Base-by-base conservation (phyloP, 37 sponge, comb jelly and placozoan species). In the Theonella swinhoei region DNA sequence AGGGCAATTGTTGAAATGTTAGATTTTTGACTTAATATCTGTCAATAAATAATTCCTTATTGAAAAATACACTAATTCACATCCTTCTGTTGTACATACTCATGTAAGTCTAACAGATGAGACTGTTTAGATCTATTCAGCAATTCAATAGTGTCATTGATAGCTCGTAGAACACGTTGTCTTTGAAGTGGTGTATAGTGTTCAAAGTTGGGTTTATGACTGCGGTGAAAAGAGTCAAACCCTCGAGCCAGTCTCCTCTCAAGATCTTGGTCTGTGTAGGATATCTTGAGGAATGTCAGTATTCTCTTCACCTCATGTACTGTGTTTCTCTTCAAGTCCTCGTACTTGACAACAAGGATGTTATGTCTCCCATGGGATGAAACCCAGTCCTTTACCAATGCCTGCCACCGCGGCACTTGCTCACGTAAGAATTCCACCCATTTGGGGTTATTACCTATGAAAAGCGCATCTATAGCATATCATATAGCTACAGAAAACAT, bases 281-380 rank as follows among this genome's bases (percentile, higher is more conserved):
- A 33, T n/a, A 83, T 14, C 42, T 79, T 14, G 17, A 90, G 65
- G 33, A 90, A 90, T 0, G 64, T 30, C 0, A 90, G 82, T 62
- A 90, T 85, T 9, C 78, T 80, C 29, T 77, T 11, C 47, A 90
- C 43, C 62, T 90, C 70, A 4, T 23, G 4, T 0, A 35, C 9
- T 31, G 42, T 0, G 78, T 89, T 59, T 2, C 25, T n/a, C 62
- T 39, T 42, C 35, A 89, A 31, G 39, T 89, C 76, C 64, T 89
- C 90, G 37, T 79, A 89, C 38, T 85, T 61, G 11, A 89, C 62
- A 1, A 88, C 78, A 41, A 83, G 39, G 29, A 88, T 30, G 2
- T 83, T 78, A 29, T 77, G 77, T 34, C 31, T 31, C 39, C 22
- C 29, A 35, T 60, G 24, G 25, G 31, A 23, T 0, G 60, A 72